phyloP scores from a whole-genome alignment of 2,888 invertebrate species.

The Parnassius orleans region DNA sequence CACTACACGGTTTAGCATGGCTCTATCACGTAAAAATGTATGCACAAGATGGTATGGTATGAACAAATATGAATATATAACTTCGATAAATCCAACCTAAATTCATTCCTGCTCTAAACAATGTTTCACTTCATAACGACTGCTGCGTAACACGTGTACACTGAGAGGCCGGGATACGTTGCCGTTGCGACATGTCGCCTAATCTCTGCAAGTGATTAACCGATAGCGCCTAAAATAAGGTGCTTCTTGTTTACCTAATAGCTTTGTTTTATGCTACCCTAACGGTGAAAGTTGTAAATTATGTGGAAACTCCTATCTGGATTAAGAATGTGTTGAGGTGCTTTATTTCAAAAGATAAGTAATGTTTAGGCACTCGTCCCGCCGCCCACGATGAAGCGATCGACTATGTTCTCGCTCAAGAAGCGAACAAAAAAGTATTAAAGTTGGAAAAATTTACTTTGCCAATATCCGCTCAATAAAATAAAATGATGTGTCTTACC shows the following conservation, averaged over 20 bases:
- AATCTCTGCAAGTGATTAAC: constrained; percentile 2
- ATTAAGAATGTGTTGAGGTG: background rate
- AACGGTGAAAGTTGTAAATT: background rate
- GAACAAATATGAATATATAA: background rate
- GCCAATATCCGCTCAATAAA: no score
- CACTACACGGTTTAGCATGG: no score
- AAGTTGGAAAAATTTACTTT: no score
- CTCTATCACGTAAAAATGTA: no score
- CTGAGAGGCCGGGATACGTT: background rate
- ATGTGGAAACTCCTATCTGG: background rate
- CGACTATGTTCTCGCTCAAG: no score
- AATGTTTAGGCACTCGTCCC: no score
- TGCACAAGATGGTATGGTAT: no score
- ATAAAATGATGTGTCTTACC: no score
- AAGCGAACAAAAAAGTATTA: no score
- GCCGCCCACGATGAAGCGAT: no score
- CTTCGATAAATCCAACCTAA: background rate
- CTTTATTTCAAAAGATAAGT: no score
- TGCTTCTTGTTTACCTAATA: background rate
- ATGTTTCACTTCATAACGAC: background rate
- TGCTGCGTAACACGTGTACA: background rate
- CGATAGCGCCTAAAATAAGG: background rate
- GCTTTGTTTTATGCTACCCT: background rate
- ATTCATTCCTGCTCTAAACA: background rate
- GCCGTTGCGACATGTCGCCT: background rate